Evolutionary conservation across 2,888 invertebrate species (phyloP).

Genomic region (Napeogenes sylphis): DNA sequence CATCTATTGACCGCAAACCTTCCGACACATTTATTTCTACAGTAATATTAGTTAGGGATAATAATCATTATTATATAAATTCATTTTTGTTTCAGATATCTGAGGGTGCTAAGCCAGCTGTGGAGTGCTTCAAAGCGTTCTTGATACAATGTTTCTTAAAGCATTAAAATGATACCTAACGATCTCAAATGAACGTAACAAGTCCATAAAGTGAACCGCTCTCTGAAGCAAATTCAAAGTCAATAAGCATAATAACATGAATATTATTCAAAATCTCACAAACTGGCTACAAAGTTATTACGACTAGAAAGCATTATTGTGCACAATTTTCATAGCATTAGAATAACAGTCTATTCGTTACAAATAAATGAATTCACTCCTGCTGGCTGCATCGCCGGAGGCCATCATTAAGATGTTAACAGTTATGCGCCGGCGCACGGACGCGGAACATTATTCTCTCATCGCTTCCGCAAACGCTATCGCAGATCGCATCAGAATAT

Average conservation of each 20-base stretch:
- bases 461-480: slow-evolving; percentile 51
- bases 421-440: slow-evolving; percentile 63
- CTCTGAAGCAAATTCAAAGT: no score
- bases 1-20: not conserved
- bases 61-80: no score
- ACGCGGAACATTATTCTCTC: slow-evolving; percentile 73
- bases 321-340: slow-evolving; percentile 11
- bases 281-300: not conserved
- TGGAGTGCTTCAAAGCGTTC: no score
- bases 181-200: not conserved
- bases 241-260: not conserved
- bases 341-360: slow-evolving; percentile 18
- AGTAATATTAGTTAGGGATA: no score
- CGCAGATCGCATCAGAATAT: slow-evolving; percentile 30
- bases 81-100: no score
- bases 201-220: not conserved
- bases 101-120: no score
- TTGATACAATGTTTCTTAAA: no score
- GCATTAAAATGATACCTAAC: no score
- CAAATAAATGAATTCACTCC: slow-evolving; percentile 28
- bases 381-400: slow-evolving; percentile 23
- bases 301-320: slow-evolving; percentile 11
- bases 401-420: slow-evolving; percentile 47
- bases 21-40: no score
- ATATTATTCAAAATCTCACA: not conserved